Evolutionary conservation across 2,797 vertebrate genomes (phyloP), one percentile per base, ranked within the genome.

Genomic region (Sternarchorhynchus goeldii): DNA sequence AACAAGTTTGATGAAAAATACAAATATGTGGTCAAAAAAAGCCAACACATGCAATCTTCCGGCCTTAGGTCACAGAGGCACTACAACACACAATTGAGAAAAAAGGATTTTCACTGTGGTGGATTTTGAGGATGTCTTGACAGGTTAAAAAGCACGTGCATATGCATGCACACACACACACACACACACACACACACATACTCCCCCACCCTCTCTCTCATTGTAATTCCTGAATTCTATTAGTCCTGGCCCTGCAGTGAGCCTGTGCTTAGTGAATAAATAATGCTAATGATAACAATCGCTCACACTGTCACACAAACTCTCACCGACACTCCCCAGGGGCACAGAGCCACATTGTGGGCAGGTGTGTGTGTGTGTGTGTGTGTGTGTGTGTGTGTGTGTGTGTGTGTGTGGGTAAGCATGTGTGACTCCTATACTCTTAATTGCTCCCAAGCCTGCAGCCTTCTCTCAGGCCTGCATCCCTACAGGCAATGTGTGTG

Each of bases 261-360:
- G 90, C 91, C 91, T 89, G 89, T 91, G 92, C 90, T 93, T 92
- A 91, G 90, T 91, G 91, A 93, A 93, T 93, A 93, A 93, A 94
- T 94, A 93, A 94, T 93, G 91, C 88, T 94, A 93, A 94, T 93
- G 93, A 93, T 92, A 90, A 94, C 91, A 91, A 94, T 93, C 91
- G 91, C 91, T 93, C 93, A 93, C 92, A 86, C 91, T 93, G 92
- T 93, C 93, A 92, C 91, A 77, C 81, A 83, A 80, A 79, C 81
- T 85, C 84, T 83, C 62, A 79, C 79, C 70, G 85, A 86, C 81
- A 86, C 88, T 89, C 90, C 90, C 92, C 81, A n/a, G 69, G 88
- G 93, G 90, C 88, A 87, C 85, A 80, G 31, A 56, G 86, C 81
- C 81, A 73, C 59, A 67, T 55, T 70, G 82, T 10, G 84, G 89